Evolutionary conservation across 2,888 invertebrate genomes (phyloP), one percentile per base, ranked within the genome.

Genomic region (Erebia ligea): DNA sequence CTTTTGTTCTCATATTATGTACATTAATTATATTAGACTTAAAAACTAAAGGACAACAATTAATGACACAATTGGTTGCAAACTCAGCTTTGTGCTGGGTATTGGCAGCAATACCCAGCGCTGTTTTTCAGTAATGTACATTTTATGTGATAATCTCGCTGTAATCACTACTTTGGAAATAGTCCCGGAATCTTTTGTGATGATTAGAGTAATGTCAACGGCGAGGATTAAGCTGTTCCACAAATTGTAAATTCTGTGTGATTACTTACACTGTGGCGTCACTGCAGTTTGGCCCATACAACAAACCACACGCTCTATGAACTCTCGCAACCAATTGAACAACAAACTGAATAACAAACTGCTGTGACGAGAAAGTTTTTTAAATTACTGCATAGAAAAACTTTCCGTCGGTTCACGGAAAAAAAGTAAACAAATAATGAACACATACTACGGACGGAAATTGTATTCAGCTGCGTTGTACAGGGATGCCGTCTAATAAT

Each of bases 221-320:
- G 17, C 42, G 10, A 11, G 9, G 59, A 59, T 59, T 17, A 59
- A 17, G n/a, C 17, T 59, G 59, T 17, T 40, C 40, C 11, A 42
- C 40, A 59, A 40, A 59, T 52, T 17, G 40, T 15, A 17, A 17
- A 17, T 52, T 17, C 52, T 42, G 17, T 9, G 17, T 59, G 59
- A 42, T 42, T 42, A 42, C 59, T 58, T 61, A 61, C 42, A 45
- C 61, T 61, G 61, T 61, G 42, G 13, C 42, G 5, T 42, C 5
- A 61, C 45, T 19, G 11, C 61, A 5, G 2, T n/a, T n/a, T 11
- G 42, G 19, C 19, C 10, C 17, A 19, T 42, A 3, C 17, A 11
- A 17, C 59, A 45, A 61, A 61, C 61, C 17, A 42, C 61, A 61
- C 45, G 61, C n/a, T 42, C 5, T 42, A 61, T 61, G 61, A 19